phyloP scores from a whole-genome alignment of 2,113 vertebrate genomes.

The Elaphurus davidianus region DNA sequence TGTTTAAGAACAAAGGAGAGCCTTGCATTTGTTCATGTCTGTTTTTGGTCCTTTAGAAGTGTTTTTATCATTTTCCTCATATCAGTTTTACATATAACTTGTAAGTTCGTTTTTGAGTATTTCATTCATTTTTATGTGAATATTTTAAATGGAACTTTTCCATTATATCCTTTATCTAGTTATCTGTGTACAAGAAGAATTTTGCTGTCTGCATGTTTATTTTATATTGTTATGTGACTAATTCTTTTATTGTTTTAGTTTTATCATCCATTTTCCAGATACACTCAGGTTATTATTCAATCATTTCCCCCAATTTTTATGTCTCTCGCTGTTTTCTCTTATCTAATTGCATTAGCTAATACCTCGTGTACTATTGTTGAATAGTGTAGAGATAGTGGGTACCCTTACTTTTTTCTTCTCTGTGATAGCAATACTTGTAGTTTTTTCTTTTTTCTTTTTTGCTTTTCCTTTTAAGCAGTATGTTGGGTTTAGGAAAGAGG shows the following conservation, averaged over 20 bases:
- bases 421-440: background rate
- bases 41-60: background rate
- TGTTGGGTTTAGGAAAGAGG: background rate
- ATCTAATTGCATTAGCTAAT: background rate
- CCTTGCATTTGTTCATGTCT: background rate
- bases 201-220: background rate
- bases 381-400: background rate
- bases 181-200: background rate
- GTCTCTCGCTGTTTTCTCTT: background rate
- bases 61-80: background rate
- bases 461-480: background rate
- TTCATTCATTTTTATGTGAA: background rate
- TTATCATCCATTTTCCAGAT: background rate
- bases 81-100: background rate
- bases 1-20: background rate
- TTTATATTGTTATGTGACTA: background rate
- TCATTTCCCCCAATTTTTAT: background rate
- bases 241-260: background rate
- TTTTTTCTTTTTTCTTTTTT: background rate
- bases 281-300: background rate
- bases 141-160: background rate
- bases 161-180: background rate
- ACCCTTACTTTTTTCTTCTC: background rate
- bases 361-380: background rate
- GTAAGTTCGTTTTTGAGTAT: background rate